Evolutionary conservation across 2,113 vertebrate genomes (phyloP).

Genomic region (Toxostoma redivivum): DNA sequence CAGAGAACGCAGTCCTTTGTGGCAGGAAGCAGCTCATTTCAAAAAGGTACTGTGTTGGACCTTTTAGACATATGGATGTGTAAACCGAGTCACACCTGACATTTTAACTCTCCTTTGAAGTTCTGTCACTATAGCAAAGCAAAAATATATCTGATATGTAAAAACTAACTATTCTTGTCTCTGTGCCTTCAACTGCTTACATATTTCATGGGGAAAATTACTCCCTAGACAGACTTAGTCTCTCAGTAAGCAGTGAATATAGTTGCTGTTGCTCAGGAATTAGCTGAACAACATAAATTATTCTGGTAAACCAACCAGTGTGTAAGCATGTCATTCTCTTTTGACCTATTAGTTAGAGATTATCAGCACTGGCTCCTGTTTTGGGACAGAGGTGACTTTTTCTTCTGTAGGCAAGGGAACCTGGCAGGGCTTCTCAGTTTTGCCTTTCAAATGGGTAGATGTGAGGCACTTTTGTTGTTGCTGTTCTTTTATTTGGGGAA

Average conservation of each 20-base stretch:
- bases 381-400: neutral
- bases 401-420: neutral
- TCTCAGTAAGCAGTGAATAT: slow-evolving; percentile 49
- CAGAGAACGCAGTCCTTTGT: neutral
- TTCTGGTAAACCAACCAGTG: neutral
- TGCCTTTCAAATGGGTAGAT: neutral
- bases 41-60: neutral
- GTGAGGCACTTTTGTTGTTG: neutral
- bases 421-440: neutral
- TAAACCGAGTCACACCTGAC: neutral
- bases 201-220: slow-evolving; percentile 54
- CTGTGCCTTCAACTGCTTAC: slow-evolving; percentile 50
- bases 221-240: slow-evolving; percentile 21
- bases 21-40: neutral
- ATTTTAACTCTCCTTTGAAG: neutral
- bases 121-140: fast-evolving
- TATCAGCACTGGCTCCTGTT: neutral
- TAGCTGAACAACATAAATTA: slow-evolving; percentile 26
- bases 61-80: neutral
- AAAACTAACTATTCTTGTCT: fast-evolving
- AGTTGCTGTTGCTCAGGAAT: slow-evolving; percentile 38
- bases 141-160: neutral
- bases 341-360: neutral
- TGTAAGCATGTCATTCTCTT: neutral
- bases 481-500: neutral